A percentile compares a stretch with the other conserved stretches of the same genome.
phyloP scores from a whole-genome alignment of 2,888 invertebrate genomes.

The Campoplex nolae region DNA sequence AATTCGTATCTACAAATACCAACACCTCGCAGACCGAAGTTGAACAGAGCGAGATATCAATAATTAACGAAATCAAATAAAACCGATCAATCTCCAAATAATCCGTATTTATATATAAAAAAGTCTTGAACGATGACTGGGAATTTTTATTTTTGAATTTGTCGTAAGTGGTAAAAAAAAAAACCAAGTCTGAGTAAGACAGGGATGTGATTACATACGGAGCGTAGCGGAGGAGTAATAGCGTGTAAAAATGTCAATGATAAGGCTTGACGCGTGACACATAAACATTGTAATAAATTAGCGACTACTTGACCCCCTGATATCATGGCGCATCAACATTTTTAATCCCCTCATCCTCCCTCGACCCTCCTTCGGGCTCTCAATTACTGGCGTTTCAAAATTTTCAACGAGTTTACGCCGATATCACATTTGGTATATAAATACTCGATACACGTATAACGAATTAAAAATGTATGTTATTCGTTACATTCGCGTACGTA shows the following conservation, averaged over 20 bases:
- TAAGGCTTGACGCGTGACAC: constrained; percentile 79
- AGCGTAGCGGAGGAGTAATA: constrained; percentile 16
- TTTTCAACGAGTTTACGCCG: constrained; percentile 6
- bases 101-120: background rate
- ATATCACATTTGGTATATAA: background rate
- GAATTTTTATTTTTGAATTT: background rate
- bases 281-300: constrained; percentile 85
- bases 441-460: background rate
- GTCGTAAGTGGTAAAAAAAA: background rate
- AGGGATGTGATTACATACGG: constrained; percentile 2
- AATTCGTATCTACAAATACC: background rate
- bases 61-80: background rate
- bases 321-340: constrained; percentile 72
- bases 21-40: background rate
- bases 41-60: background rate
- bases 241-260: constrained; percentile 71
- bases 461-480: background rate
- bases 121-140: background rate
- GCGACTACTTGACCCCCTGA: constrained; percentile 82
- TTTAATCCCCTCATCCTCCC: constrained; percentile 68
- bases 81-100: background rate
- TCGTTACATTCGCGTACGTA: background rate
- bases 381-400: constrained; percentile 25
- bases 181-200: background rate
- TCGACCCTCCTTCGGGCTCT: background rate